phyloP scores from a whole-genome alignment of 2,113 vertebrate genomes.

The Nannobrachium achirus region DNA sequence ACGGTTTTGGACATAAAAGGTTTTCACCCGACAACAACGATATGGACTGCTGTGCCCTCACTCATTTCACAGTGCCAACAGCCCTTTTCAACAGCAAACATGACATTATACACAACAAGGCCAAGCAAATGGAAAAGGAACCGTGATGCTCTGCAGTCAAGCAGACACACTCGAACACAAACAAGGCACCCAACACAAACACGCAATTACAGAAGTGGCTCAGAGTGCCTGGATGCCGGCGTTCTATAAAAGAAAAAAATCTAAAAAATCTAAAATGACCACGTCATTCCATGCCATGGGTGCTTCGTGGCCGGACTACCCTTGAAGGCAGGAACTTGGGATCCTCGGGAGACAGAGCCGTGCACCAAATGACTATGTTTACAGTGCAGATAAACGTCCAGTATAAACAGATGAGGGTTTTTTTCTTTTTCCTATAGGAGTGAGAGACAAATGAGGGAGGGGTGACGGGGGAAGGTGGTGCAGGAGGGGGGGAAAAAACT shows the following conservation, averaged over 20 bases:
- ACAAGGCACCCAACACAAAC: constrained; percentile 29
- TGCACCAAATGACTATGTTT: constrained; percentile 64
- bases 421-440: constrained; percentile 39
- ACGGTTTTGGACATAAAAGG: too few relatives aligned
- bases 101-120: constrained; percentile 13
- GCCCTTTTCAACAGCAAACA: constrained; percentile 35
- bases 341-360: constrained; percentile 33
- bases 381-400: constrained; percentile 72
- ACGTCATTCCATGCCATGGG: constrained; percentile 10
- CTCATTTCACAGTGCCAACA: constrained; percentile 16
- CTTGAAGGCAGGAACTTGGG: constrained; percentile 33
- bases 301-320: constrained; percentile 18
- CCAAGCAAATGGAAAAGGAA: constrained; percentile 22
- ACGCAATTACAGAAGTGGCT: constrained; percentile 37
- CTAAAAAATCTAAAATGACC: constrained; percentile 47
- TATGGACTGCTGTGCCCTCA: background rate
- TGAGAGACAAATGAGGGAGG: constrained; percentile 45
- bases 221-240: constrained; percentile 48
- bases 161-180: background rate
- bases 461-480: constrained; percentile 24
- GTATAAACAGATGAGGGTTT: constrained; percentile 64
- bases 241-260: constrained; percentile 40
- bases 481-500: constrained; percentile 35
- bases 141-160: background rate
- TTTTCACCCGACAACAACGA: too few relatives aligned